phyloP scores from a whole-genome alignment of 1,140 invertebrate genomes.

The Atta colombica region DNA sequence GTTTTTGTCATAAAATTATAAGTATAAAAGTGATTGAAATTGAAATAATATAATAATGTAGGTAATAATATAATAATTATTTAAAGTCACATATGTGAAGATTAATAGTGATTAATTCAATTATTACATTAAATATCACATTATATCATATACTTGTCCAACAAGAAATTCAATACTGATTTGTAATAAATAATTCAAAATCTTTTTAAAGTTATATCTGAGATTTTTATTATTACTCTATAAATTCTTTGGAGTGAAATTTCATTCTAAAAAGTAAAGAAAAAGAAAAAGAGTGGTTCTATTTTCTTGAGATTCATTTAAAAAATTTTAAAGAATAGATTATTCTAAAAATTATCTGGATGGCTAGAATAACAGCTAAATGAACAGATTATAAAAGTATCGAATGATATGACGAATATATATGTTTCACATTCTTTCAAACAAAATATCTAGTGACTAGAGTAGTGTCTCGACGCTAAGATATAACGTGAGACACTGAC shows the following conservation, averaged over 20 bases:
- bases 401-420: not conserved
- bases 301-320: no score
- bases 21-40: not conserved
- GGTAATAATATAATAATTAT: not conserved
- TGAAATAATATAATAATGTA: not conserved
- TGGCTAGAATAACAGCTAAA: not conserved
- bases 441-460: not conserved
- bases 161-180: not conserved
- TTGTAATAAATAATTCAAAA: not conserved
- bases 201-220: not conserved
- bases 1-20: not conserved
- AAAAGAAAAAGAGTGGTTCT: no score
- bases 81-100: no score
- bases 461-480: no score
- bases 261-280: no score
- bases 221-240: not conserved
- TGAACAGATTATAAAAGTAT: not conserved
- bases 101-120: not conserved
- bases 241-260: no score
- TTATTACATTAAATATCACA: slow-evolving; percentile 9
- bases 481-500: no score
- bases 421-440: not conserved
- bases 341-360: not conserved
- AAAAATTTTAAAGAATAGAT: not conserved
- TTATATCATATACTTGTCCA: not conserved